Conservation (phyloP, 2,888 invertebrate species). For the Eupithecia inturbata region DNA sequence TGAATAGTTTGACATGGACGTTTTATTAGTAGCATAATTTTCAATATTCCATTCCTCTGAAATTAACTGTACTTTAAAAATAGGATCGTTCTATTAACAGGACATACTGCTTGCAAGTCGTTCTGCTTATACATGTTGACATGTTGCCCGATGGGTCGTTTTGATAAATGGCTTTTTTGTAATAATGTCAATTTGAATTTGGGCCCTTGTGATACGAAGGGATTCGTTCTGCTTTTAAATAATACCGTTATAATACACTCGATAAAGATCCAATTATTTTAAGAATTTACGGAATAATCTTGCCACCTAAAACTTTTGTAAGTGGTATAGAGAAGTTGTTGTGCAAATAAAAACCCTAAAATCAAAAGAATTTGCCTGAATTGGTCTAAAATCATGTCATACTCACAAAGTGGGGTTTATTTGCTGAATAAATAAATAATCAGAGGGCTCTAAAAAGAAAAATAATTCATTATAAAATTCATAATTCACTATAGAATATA, state of each 20-base stretch:
- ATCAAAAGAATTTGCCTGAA: neutral
- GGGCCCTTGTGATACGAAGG: neutral
- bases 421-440: conserved; percentile 20
- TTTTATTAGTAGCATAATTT: neutral
- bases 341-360: neutral
- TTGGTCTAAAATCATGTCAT: conserved; percentile 10
- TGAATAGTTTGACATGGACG: neutral
- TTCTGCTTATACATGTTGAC: neutral
- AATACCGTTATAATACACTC: neutral
- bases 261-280: too few relatives aligned
- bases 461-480: too few relatives aligned
- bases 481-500: too few relatives aligned
- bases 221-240: neutral
- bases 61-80: neutral
- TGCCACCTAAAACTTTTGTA: neutral
- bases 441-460: neutral
- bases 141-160: too few relatives aligned
- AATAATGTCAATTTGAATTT: too few relatives aligned
- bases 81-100: too few relatives aligned
- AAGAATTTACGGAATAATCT: neutral
- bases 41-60: too few relatives aligned
- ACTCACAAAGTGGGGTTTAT: conserved; percentile 18
- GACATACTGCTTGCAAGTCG: too few relatives aligned
- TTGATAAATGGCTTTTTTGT: too few relatives aligned
- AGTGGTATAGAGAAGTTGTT: neutral